Percentiles rank a stretch among this genome's conserved stretches.
These are phyloP conservation scores for Aphodius sticticus DNA, from an alignment of 2,888 invertebrate species.

Conservation along the genomic window DNA sequence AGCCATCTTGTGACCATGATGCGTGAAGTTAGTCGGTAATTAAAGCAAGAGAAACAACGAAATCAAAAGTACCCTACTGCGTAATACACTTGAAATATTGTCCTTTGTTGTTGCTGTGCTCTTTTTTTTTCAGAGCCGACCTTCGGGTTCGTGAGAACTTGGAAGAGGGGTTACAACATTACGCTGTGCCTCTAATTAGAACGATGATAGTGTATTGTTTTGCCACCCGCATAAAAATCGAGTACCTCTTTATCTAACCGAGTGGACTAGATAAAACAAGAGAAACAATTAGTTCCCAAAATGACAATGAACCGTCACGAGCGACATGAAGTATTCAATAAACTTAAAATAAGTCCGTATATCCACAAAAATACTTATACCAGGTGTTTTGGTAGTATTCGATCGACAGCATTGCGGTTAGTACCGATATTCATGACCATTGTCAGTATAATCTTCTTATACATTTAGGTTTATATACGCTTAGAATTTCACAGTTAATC, in stretches of 20 bases:
- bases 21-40: constrained; percentile 54
- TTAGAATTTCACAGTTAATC: constrained; percentile 39
- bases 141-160: constrained; percentile 1
- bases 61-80: constrained; percentile 54
- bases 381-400: neutral
- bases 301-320: neutral
- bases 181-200: constrained; percentile 53
- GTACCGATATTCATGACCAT: neutral
- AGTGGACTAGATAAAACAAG: neutral
- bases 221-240: constrained; percentile 51
- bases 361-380: neutral
- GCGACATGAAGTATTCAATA: neutral
- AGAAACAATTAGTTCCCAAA: neutral
- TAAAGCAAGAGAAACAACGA: constrained; percentile 52
- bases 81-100: constrained; percentile 52
- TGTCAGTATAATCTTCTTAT: neutral
- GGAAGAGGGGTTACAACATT: constrained; percentile 42
- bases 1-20: constrained; percentile 53
- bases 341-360: neutral
- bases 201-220: constrained; percentile 52
- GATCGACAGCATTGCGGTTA: neutral
- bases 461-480: constrained; percentile 1
- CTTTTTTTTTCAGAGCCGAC: neutral
- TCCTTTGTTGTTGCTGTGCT: constrained; percentile 45
- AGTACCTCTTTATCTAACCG: constrained; percentile 1